phyloP scores from a whole-genome alignment of 2,888 invertebrate genomes.

The Lepidocyrtinus sp. region DNA sequence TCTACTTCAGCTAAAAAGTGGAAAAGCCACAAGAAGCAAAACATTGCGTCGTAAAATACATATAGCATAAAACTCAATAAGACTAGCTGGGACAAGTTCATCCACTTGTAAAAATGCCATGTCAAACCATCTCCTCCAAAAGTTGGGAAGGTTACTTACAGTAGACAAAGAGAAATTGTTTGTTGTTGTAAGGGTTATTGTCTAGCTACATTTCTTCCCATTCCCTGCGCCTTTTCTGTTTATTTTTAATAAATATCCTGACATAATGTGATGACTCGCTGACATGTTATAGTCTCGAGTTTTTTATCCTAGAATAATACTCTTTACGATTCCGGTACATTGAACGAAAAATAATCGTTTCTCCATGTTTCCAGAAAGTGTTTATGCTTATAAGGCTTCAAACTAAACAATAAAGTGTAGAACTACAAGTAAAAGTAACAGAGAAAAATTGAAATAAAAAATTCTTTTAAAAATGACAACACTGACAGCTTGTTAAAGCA shows the following conservation, averaged over 20 bases:
- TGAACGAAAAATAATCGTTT: too few species aligned
- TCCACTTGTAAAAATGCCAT: constrained; percentile 38
- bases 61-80: constrained; percentile 9
- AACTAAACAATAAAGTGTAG: too few species aligned
- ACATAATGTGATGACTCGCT: neutral
- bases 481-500: constrained; percentile 48
- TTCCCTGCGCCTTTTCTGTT: neutral
- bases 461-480: constrained; percentile 27
- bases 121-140: constrained; percentile 25
- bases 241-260: neutral
- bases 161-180: constrained; percentile 7
- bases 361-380: too few species aligned
- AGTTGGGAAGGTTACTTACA: constrained; percentile 15
- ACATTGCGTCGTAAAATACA: neutral
- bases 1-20: neutral
- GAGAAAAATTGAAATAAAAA: neutral
- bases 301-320: too few species aligned
- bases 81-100: constrained; percentile 41
- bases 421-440: too few species aligned
- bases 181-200: constrained; percentile 4
- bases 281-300: neutral
- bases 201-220: neutral
- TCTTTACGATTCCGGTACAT: too few species aligned
- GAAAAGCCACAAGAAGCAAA: neutral
- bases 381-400: too few species aligned